These are phyloP conservation scores for Aphaenogaster ashmeadi DNA, from an alignment of 1,140 invertebrate species.

Conservation along the genomic window DNA sequence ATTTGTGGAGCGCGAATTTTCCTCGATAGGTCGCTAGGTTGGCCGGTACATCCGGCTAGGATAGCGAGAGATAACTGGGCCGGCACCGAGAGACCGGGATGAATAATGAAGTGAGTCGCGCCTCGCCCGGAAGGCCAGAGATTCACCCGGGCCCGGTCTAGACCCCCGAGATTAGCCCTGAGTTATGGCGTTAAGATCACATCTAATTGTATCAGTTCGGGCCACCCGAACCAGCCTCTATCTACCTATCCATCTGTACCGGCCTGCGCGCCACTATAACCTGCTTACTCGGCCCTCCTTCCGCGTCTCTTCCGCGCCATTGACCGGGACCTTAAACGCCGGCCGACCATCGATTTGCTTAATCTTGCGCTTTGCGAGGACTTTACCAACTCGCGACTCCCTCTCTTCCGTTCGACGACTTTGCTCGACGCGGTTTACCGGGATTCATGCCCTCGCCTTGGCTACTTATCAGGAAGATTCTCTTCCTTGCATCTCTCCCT, in stretches of 20 bases:
- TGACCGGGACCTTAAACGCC: slow-evolving; percentile 82
- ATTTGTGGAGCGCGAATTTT: slow-evolving; percentile 75
- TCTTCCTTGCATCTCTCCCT: not conserved
- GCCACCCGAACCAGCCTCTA: slow-evolving; percentile 79
- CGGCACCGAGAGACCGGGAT: slow-evolving; percentile 81
- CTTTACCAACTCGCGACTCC: slow-evolving; percentile 71
- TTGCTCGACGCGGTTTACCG: slow-evolving; percentile 67
- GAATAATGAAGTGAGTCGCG: slow-evolving; percentile 87
- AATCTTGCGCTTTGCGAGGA: slow-evolving; percentile 78
- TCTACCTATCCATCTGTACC: slow-evolving; percentile 84
- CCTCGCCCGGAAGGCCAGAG: slow-evolving; percentile 82
- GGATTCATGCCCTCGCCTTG: slow-evolving; percentile 66
- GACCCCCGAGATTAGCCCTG: slow-evolving; percentile 85
- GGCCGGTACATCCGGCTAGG: slow-evolving; percentile 81
- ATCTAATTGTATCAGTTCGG: slow-evolving; percentile 87
- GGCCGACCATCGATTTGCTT: slow-evolving; percentile 78
- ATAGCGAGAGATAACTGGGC: slow-evolving; percentile 80
- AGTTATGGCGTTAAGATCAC: slow-evolving; percentile 87
- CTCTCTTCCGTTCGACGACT: slow-evolving; percentile 65
- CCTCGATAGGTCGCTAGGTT: slow-evolving; percentile 78
- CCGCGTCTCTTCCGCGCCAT: slow-evolving; percentile 84
- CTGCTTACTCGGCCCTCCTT: slow-evolving; percentile 82
- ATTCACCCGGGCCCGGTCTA: slow-evolving; percentile 76
- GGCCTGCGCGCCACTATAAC: slow-evolving; percentile 77
- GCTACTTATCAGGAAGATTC: slow-evolving; percentile 66